Percentiles rank a stretch among this genome's conserved stretches.
These are phyloP conservation scores for Microhierax caerulescens DNA, from an alignment of 2,797 vertebrate species.

Conservation along the genomic window DNA sequence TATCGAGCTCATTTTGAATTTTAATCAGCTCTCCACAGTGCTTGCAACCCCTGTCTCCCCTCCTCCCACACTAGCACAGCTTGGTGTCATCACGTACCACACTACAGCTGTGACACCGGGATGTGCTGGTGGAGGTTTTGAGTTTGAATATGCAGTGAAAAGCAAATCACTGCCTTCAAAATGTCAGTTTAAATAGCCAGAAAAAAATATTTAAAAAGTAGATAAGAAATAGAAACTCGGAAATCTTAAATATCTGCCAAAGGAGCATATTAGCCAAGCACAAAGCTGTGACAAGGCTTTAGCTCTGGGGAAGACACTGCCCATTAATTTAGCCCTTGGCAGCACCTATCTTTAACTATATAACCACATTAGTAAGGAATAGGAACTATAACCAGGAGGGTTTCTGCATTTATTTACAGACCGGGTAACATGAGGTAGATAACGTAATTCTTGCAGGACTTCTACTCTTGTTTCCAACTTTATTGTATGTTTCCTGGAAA, in stretches of 20 bases:
- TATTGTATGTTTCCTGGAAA: not conserved
- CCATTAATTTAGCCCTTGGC: not conserved
- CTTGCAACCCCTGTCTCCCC: constrained; percentile 29
- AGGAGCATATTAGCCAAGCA: not conserved
- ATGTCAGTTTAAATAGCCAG: not conserved
- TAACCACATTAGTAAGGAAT: not conserved
- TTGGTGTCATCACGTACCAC: constrained; percentile 55
- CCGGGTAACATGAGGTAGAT: not conserved
- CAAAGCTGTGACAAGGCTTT: not conserved
- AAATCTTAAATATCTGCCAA: not conserved
- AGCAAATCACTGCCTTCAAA: constrained; percentile 10
- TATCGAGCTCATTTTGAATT: constrained; percentile 57
- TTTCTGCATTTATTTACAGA: not conserved
- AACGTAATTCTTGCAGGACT: constrained; percentile 4
- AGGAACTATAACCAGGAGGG: not conserved
- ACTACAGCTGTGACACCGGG: constrained; percentile 54
- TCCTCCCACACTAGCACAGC: constrained; percentile 57
- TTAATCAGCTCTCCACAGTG: constrained; percentile 38
- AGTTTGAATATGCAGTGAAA: constrained; percentile 30
- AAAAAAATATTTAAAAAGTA: not conserved
- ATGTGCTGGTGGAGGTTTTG: not conserved
- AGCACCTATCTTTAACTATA: not conserved
- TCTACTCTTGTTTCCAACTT: constrained; percentile 58
- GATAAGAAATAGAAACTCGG: not conserved
- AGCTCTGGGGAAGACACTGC: not conserved